These are phyloP conservation scores for Acronicta psi DNA, from an alignment of 2,888 invertebrate species.

Conservation along the genomic window DNA sequence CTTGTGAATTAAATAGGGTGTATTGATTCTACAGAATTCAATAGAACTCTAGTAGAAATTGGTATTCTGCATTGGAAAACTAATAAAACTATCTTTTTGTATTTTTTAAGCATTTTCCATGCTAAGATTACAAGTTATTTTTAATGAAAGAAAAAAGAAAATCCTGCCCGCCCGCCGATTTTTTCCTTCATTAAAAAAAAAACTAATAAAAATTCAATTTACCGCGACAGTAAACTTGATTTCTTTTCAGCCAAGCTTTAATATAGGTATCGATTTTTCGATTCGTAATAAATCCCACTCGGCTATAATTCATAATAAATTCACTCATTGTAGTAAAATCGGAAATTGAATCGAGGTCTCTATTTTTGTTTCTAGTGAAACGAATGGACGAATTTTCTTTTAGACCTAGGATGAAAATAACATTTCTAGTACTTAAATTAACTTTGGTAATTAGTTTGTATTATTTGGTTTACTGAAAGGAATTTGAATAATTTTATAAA, in stretches of 20 bases:
- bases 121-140: too few relatives aligned
- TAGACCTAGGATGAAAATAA: conserved; percentile 2
- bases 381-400: conserved; percentile 30
- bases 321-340: conserved; percentile 47
- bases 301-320: conserved; percentile 42
- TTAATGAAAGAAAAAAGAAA: too few relatives aligned
- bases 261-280: conserved; percentile 39
- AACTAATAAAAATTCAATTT: conserved; percentile 41
- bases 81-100: too few relatives aligned
- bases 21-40: background rate
- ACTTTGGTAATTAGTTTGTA: background rate
- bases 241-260: conserved; percentile 27
- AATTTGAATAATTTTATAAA: background rate
- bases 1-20: too few relatives aligned
- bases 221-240: conserved; percentile 31
- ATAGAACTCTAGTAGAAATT: conserved; percentile 2
- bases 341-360: conserved; percentile 55
- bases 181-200: too few relatives aligned
- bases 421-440: conserved; percentile 6
- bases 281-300: conserved; percentile 49
- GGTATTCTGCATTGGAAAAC: conserved; percentile 22
- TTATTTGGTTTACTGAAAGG: background rate
- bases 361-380: conserved; percentile 38
- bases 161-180: too few relatives aligned
- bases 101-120: too few relatives aligned